Evolutionary conservation across 2,113 vertebrate genomes (phyloP).

Genomic region (Geococcyx californianus): DNA sequence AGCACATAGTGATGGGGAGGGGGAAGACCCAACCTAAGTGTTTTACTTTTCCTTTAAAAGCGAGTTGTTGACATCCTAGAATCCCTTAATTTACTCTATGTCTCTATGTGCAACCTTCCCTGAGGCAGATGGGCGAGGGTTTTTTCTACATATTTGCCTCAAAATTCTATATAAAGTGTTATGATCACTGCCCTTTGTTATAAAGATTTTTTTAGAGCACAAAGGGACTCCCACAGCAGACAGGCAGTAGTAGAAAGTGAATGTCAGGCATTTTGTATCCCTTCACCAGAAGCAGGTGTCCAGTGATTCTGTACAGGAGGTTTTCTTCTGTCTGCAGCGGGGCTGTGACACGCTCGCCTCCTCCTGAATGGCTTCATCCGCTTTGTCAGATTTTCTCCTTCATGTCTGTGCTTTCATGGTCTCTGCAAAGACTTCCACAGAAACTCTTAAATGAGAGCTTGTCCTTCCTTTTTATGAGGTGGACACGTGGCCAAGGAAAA

Average conservation of each 20-base stretch:
- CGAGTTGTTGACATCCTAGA: background rate
- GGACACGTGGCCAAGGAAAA: background rate
- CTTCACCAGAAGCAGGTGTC: background rate
- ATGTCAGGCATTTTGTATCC: background rate
- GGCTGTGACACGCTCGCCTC: background rate
- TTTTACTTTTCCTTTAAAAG: background rate
- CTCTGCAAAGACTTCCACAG: background rate
- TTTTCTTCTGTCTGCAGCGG: background rate
- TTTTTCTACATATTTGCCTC: background rate
- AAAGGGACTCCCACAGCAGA: background rate
- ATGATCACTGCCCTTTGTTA: background rate
- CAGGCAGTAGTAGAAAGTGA: background rate
- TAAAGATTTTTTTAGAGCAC: background rate
- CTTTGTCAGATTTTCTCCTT: background rate
- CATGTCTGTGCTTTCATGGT: background rate
- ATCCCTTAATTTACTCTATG: background rate
- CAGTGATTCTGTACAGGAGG: background rate
- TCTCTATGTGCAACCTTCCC: background rate
- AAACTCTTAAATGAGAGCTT: background rate
- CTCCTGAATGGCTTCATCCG: background rate
- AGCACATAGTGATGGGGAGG: background rate
- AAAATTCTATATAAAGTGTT: background rate
- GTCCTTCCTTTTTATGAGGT: background rate
- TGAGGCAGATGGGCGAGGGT: rapidly evolving
- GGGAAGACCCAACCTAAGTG: background rate